phyloP scores from a whole-genome alignment of 2,113 vertebrate genomes.

The Halcyon malimbica region DNA sequence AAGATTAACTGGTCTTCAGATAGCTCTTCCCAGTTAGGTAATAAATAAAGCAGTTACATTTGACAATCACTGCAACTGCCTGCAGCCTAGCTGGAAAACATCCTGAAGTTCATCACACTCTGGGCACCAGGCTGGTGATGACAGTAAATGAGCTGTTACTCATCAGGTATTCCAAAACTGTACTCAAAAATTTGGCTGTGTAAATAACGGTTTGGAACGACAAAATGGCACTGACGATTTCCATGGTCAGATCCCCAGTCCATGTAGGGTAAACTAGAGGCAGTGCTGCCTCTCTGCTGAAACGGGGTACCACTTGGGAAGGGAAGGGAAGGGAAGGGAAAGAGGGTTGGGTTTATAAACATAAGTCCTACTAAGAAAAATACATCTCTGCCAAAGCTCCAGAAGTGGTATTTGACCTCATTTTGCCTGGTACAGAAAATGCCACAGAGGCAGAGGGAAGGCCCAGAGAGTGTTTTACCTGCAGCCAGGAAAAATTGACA shows the following conservation, averaged over 20 bases:
- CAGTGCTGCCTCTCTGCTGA: background rate
- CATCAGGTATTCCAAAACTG: background rate
- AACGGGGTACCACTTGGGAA: background rate
- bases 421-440: constrained; percentile 1
- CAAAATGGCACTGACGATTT: background rate
- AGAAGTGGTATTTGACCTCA: background rate
- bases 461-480: background rate
- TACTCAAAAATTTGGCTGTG: background rate
- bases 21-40: background rate
- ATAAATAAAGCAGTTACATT: background rate
- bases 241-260: background rate
- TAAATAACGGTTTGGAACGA: background rate
- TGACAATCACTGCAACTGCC: background rate
- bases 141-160: background rate
- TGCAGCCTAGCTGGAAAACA: background rate
- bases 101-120: background rate
- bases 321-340: background rate
- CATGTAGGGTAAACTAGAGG: background rate
- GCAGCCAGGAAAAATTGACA: constrained; percentile 18
- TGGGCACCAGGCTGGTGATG: background rate
- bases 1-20: background rate
- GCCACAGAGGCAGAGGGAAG: background rate
- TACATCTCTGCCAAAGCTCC: background rate
- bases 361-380: background rate
- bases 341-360: background rate